Conservation (phyloP, 2,113 vertebrate species). For the Tragelaphus imberbis region DNA sequence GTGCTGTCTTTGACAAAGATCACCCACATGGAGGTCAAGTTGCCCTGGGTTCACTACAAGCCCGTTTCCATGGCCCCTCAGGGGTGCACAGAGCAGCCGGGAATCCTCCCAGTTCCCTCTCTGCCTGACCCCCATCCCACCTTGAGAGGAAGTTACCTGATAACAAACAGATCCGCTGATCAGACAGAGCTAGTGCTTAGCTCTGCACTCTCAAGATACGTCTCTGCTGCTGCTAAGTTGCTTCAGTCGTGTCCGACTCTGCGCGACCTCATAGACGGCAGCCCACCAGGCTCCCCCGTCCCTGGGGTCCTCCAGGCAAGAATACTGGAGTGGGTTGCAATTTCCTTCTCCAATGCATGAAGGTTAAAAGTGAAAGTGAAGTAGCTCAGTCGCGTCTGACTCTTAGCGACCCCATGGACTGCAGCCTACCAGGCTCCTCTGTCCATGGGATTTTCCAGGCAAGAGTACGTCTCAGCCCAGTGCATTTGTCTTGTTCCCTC, state of each 20-base stretch:
- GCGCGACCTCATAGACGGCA: no score
- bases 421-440: no score
- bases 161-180: fast-evolving
- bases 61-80: neutral
- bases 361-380: no score
- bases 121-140: neutral
- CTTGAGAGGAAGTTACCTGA: neutral
- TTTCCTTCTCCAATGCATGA: no score
- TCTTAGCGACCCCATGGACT: no score
- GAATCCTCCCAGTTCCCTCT: neutral
- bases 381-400: no score
- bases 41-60: neutral
- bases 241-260: no score
- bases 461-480: neutral
- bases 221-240: no score
- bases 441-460: no score
- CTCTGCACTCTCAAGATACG: neutral
- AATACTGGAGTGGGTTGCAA: no score
- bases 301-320: no score
- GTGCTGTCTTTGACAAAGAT: neutral
- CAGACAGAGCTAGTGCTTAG: fast-evolving
- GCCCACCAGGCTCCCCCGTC: no score
- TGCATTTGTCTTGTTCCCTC: fast-evolving
- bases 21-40: neutral
- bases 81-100: neutral